Conservation (phyloP, 2,113 vertebrate genomes). For the Crotalus viridis region DNA sequence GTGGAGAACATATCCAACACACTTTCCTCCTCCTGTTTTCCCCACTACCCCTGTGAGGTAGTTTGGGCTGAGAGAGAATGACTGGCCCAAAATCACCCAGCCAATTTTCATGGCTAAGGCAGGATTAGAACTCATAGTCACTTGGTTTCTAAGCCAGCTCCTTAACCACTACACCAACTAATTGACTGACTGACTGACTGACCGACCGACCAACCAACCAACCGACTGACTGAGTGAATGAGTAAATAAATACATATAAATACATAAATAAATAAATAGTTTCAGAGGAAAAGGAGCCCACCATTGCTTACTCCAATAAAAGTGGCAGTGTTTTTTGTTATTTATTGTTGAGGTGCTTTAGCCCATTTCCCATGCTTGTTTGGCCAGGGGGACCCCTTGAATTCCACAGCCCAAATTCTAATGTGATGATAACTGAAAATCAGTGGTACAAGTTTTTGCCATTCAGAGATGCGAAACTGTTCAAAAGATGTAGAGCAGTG, state of each 20-base stretch:
- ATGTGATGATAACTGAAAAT: not conserved
- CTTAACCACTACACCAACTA: not conserved
- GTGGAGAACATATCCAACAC: not conserved
- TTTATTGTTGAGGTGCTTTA: not conserved
- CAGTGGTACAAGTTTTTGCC: not conserved
- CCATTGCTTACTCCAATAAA: not conserved
- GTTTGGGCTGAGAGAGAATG: not conserved
- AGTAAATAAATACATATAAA: no score
- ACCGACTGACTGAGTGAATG: no score
- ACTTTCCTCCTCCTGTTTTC: not conserved
- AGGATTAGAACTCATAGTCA: not conserved
- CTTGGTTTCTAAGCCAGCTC: not conserved
- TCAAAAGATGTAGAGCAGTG: not conserved
- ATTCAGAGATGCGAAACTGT: not conserved
- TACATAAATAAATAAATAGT: no score
- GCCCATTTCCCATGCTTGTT: not conserved
- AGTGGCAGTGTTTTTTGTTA: not conserved
- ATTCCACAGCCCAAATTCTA: not conserved
- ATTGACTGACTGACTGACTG: not conserved
- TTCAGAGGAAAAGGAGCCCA: not conserved
- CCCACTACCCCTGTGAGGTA: not conserved
- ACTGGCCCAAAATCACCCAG: not conserved
- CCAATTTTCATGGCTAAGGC: not conserved
- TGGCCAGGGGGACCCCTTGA: not conserved
- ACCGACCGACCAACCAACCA: not conserved